A percentile compares a stretch with the other conserved stretches of the same genome.
These are phyloP conservation scores for Pseudeuparius sepicola DNA, from an alignment of 2,888 invertebrate species.

Conservation along the genomic window DNA sequence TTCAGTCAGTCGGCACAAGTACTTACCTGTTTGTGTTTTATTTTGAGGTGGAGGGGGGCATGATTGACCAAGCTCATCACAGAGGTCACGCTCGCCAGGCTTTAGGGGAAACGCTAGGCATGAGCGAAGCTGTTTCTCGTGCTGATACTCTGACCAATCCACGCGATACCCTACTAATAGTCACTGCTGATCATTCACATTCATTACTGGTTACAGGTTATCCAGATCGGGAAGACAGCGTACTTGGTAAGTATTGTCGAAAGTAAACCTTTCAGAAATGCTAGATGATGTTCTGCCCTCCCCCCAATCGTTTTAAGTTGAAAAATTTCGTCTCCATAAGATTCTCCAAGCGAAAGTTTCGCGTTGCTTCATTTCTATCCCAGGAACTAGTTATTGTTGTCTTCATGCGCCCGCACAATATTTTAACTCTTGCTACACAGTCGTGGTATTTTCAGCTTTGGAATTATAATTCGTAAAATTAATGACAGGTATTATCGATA, in stretches of 20 bases:
- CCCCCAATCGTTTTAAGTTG: no score
- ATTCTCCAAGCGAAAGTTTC: constrained; percentile 2
- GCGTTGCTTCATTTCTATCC: no score
- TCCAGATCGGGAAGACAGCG: constrained; percentile 54
- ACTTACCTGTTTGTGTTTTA: neutral
- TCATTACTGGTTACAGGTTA: constrained; percentile 71
- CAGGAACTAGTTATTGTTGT: no score
- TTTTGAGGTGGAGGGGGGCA: constrained; percentile 68
- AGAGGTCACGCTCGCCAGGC: constrained; percentile 67
- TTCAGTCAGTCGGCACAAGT: no score
- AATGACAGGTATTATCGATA: no score
- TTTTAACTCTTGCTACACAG: no score
- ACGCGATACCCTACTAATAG: constrained; percentile 62
- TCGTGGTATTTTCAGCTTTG: no score
- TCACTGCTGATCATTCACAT: constrained; percentile 79
- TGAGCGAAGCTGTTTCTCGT: constrained; percentile 66
- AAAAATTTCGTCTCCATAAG: no score
- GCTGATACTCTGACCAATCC: constrained; percentile 48
- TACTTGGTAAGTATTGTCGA: constrained; percentile 49
- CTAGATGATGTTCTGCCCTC: neutral
- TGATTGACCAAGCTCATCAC: constrained; percentile 83
- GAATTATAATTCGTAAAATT: no score
- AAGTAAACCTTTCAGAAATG: neutral
- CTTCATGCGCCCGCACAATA: no score
- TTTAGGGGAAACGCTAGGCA: constrained; percentile 64